These are phyloP conservation scores for Nesospiza acunhae DNA, from an alignment of 2,113 vertebrate genomes.

Conservation along the genomic window DNA sequence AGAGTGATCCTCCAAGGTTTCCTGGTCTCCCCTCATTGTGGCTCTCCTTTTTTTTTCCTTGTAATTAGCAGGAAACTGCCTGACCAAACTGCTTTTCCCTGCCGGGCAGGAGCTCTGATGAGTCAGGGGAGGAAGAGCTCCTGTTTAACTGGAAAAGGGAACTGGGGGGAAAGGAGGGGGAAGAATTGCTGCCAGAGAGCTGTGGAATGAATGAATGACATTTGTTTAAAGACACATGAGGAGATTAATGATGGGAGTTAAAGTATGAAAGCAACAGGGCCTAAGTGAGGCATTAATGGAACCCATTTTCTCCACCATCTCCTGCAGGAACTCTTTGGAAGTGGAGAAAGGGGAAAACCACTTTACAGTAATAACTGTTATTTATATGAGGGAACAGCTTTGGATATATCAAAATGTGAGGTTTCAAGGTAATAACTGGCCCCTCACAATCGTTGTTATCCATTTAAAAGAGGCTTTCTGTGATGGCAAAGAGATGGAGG, in stretches of 20 bases:
- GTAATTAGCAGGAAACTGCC: slow-evolving; percentile 7
- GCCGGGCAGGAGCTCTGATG: slow-evolving; percentile 14
- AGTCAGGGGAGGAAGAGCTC: slow-evolving; percentile 2
- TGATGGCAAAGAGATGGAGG: slow-evolving; percentile 38
- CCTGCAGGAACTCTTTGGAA: slow-evolving; percentile 73
- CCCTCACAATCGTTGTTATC: slow-evolving; percentile 69
- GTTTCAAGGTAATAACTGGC: slow-evolving; percentile 71
- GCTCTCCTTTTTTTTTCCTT: neutral
- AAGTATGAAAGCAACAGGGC: slow-evolving; percentile 40
- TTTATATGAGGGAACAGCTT: slow-evolving; percentile 72
- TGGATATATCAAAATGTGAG: slow-evolving; percentile 71
- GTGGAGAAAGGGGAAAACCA: slow-evolving; percentile 39
- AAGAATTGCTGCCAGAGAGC: neutral
- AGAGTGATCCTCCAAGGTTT: neutral
- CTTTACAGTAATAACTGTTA: slow-evolving; percentile 79
- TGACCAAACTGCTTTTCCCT: neutral
- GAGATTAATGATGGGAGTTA: slow-evolving; percentile 68
- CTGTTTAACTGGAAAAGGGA: neutral
- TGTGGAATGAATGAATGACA: neutral
- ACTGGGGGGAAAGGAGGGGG: neutral
- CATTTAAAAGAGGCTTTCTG: slow-evolving; percentile 74
- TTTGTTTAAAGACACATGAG: slow-evolving; percentile 60
- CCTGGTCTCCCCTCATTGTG: neutral
- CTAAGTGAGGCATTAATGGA: slow-evolving; percentile 71
- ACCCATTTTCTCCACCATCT: slow-evolving; percentile 72